Evolutionary conservation across 1,140 invertebrate genomes (phyloP).

Genomic region (Caenorhabditis brenneri): DNA sequence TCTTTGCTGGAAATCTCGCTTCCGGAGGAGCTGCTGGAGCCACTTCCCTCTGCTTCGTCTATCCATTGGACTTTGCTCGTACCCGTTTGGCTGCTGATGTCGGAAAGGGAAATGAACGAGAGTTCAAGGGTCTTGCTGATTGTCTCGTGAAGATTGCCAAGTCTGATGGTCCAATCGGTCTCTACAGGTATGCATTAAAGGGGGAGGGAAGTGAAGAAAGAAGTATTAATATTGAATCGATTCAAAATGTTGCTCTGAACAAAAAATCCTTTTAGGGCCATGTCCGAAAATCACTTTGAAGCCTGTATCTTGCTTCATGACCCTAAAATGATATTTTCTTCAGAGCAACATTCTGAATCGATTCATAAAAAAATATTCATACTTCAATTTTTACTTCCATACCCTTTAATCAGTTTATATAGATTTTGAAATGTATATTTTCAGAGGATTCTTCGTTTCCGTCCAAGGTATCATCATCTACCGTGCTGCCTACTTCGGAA

Average conservation of each 20-base stretch:
- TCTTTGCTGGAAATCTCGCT: slow-evolving; percentile 78
- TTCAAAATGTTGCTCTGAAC: too few relatives aligned
- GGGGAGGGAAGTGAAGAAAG: too few relatives aligned
- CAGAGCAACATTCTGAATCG: too few relatives aligned
- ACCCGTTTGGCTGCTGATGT: slow-evolving; percentile 71
- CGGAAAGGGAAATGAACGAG: slow-evolving; percentile 67
- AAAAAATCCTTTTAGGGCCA: too few relatives aligned
- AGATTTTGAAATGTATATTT: background rate
- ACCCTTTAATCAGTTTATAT: background rate
- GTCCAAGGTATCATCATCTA: slow-evolving; percentile 73
- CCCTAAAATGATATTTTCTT: too few relatives aligned
- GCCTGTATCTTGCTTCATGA: too few relatives aligned
- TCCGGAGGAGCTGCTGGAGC: slow-evolving; percentile 72
- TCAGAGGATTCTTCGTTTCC: slow-evolving; percentile 72
- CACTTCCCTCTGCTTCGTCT: slow-evolving; percentile 72
- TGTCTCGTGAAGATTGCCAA: slow-evolving; percentile 71
- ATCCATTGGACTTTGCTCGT: slow-evolving; percentile 72
- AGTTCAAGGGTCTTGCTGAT: slow-evolving; percentile 72
- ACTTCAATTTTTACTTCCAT: too few relatives aligned
- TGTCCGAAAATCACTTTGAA: too few relatives aligned
- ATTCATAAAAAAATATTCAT: too few relatives aligned
- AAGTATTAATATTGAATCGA: too few relatives aligned
- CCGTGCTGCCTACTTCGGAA: slow-evolving; percentile 72
- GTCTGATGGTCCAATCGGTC: slow-evolving; percentile 71
- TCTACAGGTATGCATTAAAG: too few relatives aligned